phyloP scores from a whole-genome alignment of 2,797 vertebrate genomes.

The Tadarida brasiliensis region DNA sequence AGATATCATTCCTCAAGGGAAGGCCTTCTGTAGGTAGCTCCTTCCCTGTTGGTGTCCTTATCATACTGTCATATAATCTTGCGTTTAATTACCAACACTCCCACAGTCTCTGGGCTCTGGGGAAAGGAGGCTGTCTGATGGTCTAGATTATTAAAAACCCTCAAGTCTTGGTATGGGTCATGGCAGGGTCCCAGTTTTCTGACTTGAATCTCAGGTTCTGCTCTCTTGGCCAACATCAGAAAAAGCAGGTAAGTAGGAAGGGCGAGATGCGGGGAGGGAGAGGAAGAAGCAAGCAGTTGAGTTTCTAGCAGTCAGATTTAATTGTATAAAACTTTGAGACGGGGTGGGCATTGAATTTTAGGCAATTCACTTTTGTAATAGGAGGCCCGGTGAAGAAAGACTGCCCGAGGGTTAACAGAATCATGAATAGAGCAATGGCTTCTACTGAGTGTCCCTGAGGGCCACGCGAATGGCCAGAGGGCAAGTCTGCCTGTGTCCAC shows the following conservation, averaged over 20 bases:
- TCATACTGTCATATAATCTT: background rate
- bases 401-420: background rate
- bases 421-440: background rate
- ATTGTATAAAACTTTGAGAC: background rate
- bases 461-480: background rate
- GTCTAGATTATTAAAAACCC: background rate
- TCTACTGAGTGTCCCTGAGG: background rate
- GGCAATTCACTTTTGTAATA: background rate
- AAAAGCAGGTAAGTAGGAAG: background rate
- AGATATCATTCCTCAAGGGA: background rate
- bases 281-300: background rate
- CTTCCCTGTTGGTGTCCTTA: background rate
- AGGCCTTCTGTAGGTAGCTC: background rate
- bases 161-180: background rate
- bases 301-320: background rate
- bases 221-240: conserved; percentile 19
- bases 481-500: background rate
- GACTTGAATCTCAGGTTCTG: conserved; percentile 22
- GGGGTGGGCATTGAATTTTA: background rate
- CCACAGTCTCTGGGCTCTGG: background rate
- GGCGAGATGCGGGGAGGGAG: background rate
- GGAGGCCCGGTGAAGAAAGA: background rate
- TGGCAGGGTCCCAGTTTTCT: conserved; percentile 14
- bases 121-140: background rate
- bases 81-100: background rate